Conservation (phyloP, 35 echinoderm and acorn worm species). For the Ophioderma brevispina region DNA sequence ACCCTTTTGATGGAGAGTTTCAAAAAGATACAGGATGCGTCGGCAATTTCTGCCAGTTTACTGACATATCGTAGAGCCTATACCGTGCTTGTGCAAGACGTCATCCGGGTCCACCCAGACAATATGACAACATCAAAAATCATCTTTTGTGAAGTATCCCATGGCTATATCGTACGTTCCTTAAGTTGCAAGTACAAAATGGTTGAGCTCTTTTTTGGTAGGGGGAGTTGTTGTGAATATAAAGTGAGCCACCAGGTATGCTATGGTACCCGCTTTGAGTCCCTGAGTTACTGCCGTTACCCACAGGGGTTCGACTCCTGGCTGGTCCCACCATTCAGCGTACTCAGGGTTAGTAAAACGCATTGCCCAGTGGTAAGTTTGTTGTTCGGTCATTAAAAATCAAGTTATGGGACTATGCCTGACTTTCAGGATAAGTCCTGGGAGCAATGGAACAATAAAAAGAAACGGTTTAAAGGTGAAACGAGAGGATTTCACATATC, state of each 20-base stretch:
- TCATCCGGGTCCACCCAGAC: slow-evolving; percentile 74
- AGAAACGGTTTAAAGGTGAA: no score
- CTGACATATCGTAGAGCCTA: slow-evolving; percentile 3
- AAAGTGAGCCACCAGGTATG: slow-evolving; percentile 73
- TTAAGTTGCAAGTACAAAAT: background rate
- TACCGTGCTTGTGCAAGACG: slow-evolving; percentile 60
- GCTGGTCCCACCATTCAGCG: slow-evolving; percentile 76
- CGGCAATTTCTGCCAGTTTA: slow-evolving; percentile 21
- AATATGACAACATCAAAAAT: slow-evolving; percentile 63
- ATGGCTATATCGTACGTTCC: slow-evolving; percentile 37
- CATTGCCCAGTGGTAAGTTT: slow-evolving; percentile 40
- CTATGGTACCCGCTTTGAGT: slow-evolving; percentile 68
- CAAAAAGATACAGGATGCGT: slow-evolving; percentile 34
- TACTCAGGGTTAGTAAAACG: slow-evolving; percentile 58
- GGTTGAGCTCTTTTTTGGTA: background rate
- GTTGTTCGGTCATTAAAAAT: slow-evolving; percentile 46
- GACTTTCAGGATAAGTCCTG: slow-evolving; percentile 93
- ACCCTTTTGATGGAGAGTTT: slow-evolving; percentile 47
- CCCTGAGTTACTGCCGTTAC: slow-evolving; percentile 80
- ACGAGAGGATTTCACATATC: no score
- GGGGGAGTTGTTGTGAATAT: slow-evolving; percentile 69
- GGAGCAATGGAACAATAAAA: background rate
- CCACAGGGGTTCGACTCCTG: slow-evolving; percentile 87
- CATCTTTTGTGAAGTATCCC: slow-evolving; percentile 54
- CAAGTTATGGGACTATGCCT: slow-evolving; percentile 78